phyloP scores from a whole-genome alignment of 2,888 invertebrate genomes.

The Subacronicta megacephala region DNA sequence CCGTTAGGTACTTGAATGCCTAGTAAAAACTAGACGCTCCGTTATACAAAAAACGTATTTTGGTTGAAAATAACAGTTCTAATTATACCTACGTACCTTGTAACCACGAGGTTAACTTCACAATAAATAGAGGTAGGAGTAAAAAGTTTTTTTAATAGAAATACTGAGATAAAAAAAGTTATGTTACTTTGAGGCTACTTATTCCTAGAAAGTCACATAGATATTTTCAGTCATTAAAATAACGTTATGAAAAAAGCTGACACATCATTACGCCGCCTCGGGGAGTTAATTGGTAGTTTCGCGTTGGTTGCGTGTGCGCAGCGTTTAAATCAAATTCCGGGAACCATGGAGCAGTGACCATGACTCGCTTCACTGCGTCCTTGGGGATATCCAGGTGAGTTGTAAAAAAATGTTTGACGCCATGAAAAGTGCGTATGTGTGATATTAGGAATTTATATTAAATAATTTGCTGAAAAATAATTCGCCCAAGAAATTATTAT shows the following conservation, averaged over 20 bases:
- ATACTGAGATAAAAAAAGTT: background rate
- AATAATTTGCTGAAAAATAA: no score
- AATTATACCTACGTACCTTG: slow-evolving; percentile 20
- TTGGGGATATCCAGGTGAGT: slow-evolving; percentile 50
- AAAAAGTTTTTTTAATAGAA: slow-evolving; percentile 12
- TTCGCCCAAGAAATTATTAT: background rate
- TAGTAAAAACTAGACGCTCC: slow-evolving; percentile 31
- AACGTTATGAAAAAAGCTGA: slow-evolving; percentile 34
- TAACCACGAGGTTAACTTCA: slow-evolving; percentile 3
- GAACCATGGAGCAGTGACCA: slow-evolving; percentile 67
- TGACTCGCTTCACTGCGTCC: slow-evolving; percentile 62
- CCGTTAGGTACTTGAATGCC: slow-evolving; percentile 27
- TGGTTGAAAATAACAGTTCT: slow-evolving; percentile 31
- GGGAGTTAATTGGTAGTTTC: slow-evolving; percentile 42
- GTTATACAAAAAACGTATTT: slow-evolving; percentile 35
- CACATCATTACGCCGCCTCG: slow-evolving; percentile 46
- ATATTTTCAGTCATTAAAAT: slow-evolving; percentile 31
- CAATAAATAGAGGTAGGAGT: slow-evolving; percentile 4
- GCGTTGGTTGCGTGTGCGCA: slow-evolving; percentile 57
- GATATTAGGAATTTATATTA: no score
- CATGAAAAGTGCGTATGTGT: background rate
- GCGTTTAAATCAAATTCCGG: slow-evolving; percentile 72
- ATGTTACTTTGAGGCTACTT: background rate
- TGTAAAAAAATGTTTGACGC: slow-evolving; percentile 12
- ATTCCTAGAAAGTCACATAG: slow-evolving; percentile 8